Base-by-base conservation (phyloP, 2,797 vertebrate genomes). In the Mormyrops attenuatus region DNA sequence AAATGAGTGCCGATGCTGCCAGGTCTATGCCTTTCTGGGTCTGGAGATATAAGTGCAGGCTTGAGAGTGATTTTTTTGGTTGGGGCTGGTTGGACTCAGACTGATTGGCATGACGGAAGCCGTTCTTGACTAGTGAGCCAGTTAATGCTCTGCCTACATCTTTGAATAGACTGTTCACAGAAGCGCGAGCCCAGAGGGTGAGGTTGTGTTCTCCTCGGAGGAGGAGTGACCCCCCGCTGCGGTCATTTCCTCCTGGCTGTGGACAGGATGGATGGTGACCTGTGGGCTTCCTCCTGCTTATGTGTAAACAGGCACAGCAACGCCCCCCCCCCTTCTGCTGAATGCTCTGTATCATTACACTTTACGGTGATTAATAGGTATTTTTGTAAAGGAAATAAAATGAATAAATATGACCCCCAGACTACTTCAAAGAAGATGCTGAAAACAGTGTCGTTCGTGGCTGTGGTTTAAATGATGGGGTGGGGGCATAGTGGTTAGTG, bases 61-160 rank as follows among this genome's bases (percentile, higher is more conserved):
- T 38, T 73, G 55, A 15, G 89, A 60, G 9, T 50, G 20, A 49
- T 60, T 49, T 22, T 26, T 60, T n/a, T 17, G 50, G 77, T 9
- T 7, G 73, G 69, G 49, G 52, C 7, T 15, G n/a, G 5, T 1
- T 66, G 34, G 15, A 60, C 86, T 34, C 13, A 73, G 34, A 60
- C 13, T 17, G 50, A 53, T 17, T 34, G 66, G 17, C 53, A 38
- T 20, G 6, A 80, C 47, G 44, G 20, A 60, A 63, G 89, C 17
- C 17, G 13, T 22, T 57, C 26, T 47, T 85, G 88, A 88, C 88
- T 38, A 85, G 77, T 41, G 82, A 84, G 34, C 88, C 80, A 84
- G 82, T 88, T 73, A 63, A 88, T 80, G 38, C 60, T 88, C 17
- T 49, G 41, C 22, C 55, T 66, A 11, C 30, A 5, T 53, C 38